These are phyloP conservation scores for Dryas iulia DNA, from an alignment of 1,140 invertebrate genomes.

Conservation along the genomic window DNA sequence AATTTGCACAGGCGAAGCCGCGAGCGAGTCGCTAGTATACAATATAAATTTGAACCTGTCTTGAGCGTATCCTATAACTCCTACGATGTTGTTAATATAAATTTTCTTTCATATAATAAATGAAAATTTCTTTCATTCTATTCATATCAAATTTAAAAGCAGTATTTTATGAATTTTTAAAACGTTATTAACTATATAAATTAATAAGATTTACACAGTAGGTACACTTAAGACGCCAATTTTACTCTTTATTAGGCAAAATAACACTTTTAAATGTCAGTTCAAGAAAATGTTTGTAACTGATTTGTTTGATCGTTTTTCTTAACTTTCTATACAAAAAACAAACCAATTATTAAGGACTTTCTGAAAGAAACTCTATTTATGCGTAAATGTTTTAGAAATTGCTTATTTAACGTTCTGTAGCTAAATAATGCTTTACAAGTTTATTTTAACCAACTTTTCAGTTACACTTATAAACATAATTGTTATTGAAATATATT, in stretches of 20 bases:
- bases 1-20: no score
- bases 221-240: neutral
- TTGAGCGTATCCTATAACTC: no score
- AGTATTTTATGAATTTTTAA: no score
- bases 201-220: neutral
- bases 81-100: no score
- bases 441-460: neutral
- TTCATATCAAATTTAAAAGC: no score
- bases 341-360: neutral
- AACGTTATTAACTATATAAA: neutral
- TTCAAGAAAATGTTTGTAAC: conserved; percentile 1
- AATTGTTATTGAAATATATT: neutral
- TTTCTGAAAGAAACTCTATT: neutral
- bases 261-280: neutral
- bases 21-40: no score
- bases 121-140: no score
- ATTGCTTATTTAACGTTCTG: neutral
- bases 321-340: neutral
- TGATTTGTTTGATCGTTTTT: neutral
- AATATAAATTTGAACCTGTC: no score
- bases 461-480: neutral
- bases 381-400: neutral
- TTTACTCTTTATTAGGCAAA: neutral
- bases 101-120: no score
- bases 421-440: neutral